Conservation (phyloP, 2,113 vertebrate species). For the Corythaeola cristata region DNA sequence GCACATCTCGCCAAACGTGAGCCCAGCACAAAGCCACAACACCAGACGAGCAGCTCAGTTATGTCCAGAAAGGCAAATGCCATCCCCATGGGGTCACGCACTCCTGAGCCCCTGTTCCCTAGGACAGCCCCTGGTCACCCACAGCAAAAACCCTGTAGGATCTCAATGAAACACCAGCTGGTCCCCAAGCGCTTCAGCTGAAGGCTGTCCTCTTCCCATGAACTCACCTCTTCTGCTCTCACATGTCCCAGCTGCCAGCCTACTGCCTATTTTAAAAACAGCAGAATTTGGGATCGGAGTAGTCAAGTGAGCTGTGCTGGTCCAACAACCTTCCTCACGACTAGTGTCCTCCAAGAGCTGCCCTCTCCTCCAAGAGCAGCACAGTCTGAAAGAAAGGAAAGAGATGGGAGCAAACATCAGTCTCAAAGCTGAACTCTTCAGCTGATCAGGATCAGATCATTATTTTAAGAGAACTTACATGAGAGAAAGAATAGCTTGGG, state of each 20-base stretch:
- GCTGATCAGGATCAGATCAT: neutral
- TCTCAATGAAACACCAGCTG: neutral
- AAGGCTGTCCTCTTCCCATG: neutral
- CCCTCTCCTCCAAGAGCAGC: neutral
- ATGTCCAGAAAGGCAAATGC: neutral
- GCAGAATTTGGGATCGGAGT: neutral
- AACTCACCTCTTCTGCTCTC: constrained; percentile 4
- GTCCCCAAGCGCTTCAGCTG: neutral
- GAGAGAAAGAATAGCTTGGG: neutral
- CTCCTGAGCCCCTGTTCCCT: neutral
- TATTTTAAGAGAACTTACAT: constrained; percentile 5
- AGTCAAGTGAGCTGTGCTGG: neutral
- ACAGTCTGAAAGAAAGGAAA: constrained; percentile 2
- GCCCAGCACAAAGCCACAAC: neutral
- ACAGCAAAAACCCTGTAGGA: neutral
- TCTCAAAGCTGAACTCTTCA: neutral
- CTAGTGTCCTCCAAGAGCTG: neutral
- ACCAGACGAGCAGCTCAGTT: neutral
- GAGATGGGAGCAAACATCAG: neutral
- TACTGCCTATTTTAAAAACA: neutral
- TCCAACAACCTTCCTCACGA: neutral
- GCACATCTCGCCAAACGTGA: neutral
- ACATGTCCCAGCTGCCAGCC: neutral
- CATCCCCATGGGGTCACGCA: neutral
- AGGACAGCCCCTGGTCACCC: neutral